phyloP scores from a whole-genome alignment of 2,113 vertebrate genomes.

The Oxyruncus cristatus region DNA sequence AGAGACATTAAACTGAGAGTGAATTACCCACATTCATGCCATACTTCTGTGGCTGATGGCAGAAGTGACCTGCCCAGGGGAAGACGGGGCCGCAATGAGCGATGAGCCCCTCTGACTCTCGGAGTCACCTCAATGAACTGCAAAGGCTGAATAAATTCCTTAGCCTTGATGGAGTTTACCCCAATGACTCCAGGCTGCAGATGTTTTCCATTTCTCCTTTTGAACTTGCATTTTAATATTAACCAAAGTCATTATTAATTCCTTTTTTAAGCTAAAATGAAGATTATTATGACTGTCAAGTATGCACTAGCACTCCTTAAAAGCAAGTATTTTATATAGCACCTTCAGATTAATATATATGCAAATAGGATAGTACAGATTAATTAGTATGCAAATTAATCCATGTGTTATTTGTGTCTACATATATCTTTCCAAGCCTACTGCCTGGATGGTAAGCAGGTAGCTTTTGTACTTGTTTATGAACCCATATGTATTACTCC shows the following conservation, averaged over 20 bases:
- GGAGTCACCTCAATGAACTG: not conserved
- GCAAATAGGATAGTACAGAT: constrained; percentile 8
- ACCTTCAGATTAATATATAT: constrained; percentile 32
- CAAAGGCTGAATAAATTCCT: not conserved
- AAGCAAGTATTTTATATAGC: not conserved
- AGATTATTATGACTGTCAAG: not conserved
- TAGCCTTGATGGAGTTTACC: not conserved
- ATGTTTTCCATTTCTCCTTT: constrained; percentile 16
- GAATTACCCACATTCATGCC: not conserved
- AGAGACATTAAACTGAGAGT: not conserved
- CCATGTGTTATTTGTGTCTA: not conserved
- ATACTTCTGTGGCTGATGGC: not conserved
- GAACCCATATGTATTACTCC: not conserved
- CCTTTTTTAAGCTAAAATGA: constrained; percentile 14
- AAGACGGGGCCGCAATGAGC: not conserved
- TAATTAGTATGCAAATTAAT: constrained; percentile 50
- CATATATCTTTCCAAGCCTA: not conserved
- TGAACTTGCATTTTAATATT: constrained; percentile 14
- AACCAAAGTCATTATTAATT: not conserved
- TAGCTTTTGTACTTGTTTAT: not conserved
- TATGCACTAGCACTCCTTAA: not conserved
- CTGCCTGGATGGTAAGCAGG: not conserved
- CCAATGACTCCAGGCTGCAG: not conserved
- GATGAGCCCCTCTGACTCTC: not conserved
- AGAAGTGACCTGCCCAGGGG: not conserved